Evolutionary conservation across 2,888 invertebrate species (phyloP), one percentile per base, ranked within the genome.

Genomic region (Leucania comma): DNA sequence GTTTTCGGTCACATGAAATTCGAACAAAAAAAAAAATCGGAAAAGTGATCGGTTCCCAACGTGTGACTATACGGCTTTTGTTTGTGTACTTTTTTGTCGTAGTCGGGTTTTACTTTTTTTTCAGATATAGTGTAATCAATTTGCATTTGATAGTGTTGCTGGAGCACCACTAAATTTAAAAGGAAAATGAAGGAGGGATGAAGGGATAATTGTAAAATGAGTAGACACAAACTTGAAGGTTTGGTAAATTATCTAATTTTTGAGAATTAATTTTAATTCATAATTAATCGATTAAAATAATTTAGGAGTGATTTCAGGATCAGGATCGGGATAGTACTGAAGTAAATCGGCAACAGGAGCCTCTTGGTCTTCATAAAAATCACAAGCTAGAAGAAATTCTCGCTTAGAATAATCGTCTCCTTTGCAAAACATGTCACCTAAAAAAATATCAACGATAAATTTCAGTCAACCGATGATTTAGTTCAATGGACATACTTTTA

Each of bases 331-430:
- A 83, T 96, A 96, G 68, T 95, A 96, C 65, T 95, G 95, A 24
- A 96, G 86, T 68, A 96, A 85, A 86, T 95, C 95, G 4, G 96
- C 96, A 3, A 95, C 95, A 9, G 95, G 95, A 6, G 95, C 89
- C 82, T 96, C 96, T 86, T 96, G 95, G 60, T 96, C 96, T 87
- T 96, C 95, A 75, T 95, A 96, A 83, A 96, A 96, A 67, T 96
- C 96, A 84, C 96, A 96, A 2, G 95, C 96, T 29, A 96, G 81
- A 57, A 96, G 88, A 83, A 89, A 96, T 81, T 96, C 96, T 51
- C 96, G 87, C 77, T 96, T 96, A 0, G 96, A 96, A 80, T 96
- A 96, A 78, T 95, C 95, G 48, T 96, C 95, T 8, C 95, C 96
- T 81, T 93, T 95, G 81, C 96, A 96, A 86, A 94, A 95, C 91